Conservation (phyloP, 2,888 invertebrate species). For the Exocentrus adspersus region DNA sequence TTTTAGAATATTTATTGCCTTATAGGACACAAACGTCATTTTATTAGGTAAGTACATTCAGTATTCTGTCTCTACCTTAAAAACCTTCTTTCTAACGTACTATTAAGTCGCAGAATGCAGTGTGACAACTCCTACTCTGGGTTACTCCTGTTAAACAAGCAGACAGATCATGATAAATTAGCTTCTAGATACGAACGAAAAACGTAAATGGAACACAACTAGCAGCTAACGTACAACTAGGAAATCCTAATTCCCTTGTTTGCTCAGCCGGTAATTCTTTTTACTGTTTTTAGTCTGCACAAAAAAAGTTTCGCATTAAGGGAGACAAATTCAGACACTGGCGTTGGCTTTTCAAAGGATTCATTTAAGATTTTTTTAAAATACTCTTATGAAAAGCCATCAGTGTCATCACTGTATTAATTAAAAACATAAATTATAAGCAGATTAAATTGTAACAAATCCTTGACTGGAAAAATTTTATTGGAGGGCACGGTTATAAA, state of each 20-base stretch:
- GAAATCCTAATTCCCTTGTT: constrained; percentile 15
- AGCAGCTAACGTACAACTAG: constrained; percentile 10
- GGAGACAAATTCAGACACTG: not conserved
- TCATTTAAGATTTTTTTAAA: too few relatives aligned
- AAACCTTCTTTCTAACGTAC: too few relatives aligned
- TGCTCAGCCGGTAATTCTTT: not conserved
- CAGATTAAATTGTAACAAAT: too few relatives aligned
- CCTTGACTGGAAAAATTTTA: not conserved
- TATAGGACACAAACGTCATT: too few relatives aligned
- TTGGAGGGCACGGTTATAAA: not conserved
- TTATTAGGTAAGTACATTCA: too few relatives aligned
- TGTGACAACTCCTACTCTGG: not conserved
- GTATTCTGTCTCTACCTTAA: too few relatives aligned
- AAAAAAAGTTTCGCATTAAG: not conserved
- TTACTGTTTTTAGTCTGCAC: not conserved
- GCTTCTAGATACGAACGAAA: constrained; percentile 4
- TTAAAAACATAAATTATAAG: too few relatives aligned
- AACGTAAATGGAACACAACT: constrained; percentile 19
- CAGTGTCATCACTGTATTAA: not conserved
- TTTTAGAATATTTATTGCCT: too few relatives aligned
- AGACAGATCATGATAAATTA: constrained; percentile 23
- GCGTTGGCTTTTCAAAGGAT: too few relatives aligned
- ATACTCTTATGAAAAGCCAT: too few relatives aligned
- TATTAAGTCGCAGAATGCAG: not conserved
- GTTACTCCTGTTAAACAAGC: constrained; percentile 12